Evolutionary conservation across 1,140 invertebrate species (phyloP).

Genomic region (Bombus impatiens): DNA sequence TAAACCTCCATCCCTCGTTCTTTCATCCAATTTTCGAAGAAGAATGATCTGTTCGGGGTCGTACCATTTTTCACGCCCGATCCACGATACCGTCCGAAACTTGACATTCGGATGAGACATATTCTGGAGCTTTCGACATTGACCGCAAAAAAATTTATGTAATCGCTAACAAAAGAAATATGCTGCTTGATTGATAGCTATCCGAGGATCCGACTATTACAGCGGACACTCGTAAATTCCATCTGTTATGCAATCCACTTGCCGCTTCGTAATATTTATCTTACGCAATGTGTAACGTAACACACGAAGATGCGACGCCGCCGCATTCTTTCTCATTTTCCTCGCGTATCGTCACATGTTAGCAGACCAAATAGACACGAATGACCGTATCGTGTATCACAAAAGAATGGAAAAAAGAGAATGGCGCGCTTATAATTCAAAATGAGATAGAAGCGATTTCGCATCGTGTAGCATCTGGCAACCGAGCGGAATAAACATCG

Average conservation of each 20-base stretch:
- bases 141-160: not conserved
- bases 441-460: conserved; percentile 8
- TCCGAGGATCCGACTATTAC: not conserved
- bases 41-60: not conserved
- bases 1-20: no score
- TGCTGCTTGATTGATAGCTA: not conserved
- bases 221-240: not conserved
- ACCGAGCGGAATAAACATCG: conserved; percentile 28
- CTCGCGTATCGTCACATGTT: not conserved
- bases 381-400: not conserved
- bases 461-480: not conserved
- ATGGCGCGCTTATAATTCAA: not conserved
- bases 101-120: not conserved
- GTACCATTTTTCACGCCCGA: not conserved
- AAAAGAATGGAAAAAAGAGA: not conserved
- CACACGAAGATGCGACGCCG: not conserved
- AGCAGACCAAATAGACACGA: not conserved
- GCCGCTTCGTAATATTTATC: not conserved
- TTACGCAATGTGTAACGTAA: no score
- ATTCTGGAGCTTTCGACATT: not conserved
- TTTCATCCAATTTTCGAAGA: not conserved
- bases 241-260: not conserved
- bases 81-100: not conserved
- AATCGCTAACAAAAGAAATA: not conserved
- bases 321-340: not conserved